These are phyloP conservation scores for Habropoda laboriosa DNA, from an alignment of 1,140 invertebrate genomes.

Conservation along the genomic window DNA sequence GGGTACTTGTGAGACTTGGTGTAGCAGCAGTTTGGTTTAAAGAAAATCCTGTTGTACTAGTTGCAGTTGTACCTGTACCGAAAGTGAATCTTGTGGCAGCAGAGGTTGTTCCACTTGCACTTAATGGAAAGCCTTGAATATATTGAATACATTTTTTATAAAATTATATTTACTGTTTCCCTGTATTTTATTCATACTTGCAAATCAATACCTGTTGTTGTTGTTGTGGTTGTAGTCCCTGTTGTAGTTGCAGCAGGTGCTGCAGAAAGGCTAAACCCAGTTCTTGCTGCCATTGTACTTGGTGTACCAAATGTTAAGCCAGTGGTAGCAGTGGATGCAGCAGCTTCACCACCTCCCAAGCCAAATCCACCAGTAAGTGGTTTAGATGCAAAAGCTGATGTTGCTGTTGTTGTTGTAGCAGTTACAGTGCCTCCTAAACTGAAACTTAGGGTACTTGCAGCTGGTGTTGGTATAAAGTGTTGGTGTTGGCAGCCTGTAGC, in stretches of 20 bases:
- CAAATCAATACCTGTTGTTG: conserved; percentile 65
- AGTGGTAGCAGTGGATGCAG: conserved; percentile 38
- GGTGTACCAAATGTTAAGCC: conserved; percentile 57
- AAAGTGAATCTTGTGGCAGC: conserved; percentile 67
- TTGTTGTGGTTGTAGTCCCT: conserved; percentile 57
- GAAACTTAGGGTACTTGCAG: conserved; percentile 53
- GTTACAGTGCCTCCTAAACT: conserved; percentile 51
- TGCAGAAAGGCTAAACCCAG: conserved; percentile 51
- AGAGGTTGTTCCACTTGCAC: conserved; percentile 35
- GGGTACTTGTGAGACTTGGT: conserved; percentile 76
- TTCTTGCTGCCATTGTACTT: conserved; percentile 49
- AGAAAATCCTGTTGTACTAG: conserved; percentile 55
- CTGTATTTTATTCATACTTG: conserved; percentile 23
- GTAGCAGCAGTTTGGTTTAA: conserved; percentile 67
- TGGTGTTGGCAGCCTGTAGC: conserved; percentile 70
- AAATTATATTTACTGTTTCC: conserved; percentile 24
- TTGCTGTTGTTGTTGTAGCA: conserved; percentile 55
- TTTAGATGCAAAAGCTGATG: conserved; percentile 60
- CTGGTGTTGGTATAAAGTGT: conserved; percentile 54
- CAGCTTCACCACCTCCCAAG: conserved; percentile 24
- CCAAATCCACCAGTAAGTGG: conserved; percentile 38
- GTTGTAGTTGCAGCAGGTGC: conserved; percentile 57
- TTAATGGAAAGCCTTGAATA: conserved; percentile 53
- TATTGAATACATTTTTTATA: conserved; percentile 52
- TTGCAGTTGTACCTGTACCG: conserved; percentile 55